Base-by-base conservation (phyloP, 2,797 vertebrate species). In the Danio kyathit region DNA sequence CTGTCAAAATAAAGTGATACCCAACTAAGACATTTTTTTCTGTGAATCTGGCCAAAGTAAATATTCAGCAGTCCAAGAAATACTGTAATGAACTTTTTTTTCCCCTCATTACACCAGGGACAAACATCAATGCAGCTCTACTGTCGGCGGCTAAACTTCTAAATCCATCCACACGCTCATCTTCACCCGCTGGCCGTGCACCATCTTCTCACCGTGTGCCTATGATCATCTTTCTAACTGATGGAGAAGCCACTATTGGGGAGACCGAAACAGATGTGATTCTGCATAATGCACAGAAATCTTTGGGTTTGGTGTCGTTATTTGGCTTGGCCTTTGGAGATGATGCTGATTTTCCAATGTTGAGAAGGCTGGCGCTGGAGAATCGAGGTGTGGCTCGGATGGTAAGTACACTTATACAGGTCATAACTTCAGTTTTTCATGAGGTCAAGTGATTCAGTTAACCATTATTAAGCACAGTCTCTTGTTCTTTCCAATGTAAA, bases 291-390 rank as follows among this genome's bases (percentile, higher is more conserved):
- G 91, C 95, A 38, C 92, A 82, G 66, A 91, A 88, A 70, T 95
- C 91, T 1, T 82, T 96, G 74, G 91, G 90, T 17, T 83, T 89
- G 0, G 86, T 92, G 13, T 94, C 95, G 2, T 91, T 97, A 41
- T 96, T 97, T 13, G 94, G 94, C 61, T 87, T 97, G 8, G 96
- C 95, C 19, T 97, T 97, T 40, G 95, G 95, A 0, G 94, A 96
- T 2, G 96, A 96, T 8, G 94, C 95, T 0, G 95, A 97, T 88
- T 95, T 95, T 70, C 92, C 93, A 2, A 90, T 96, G 8, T 87
- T 96, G 44, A 90, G 90, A 51, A 90, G 90, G 0, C 88, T 97
- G 76, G 93, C 96, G 0, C 83, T 96, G 86, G 95, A 96, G 69
- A 97, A 96, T 89, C 88, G 89, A 0, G 95, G 95, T 0, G 84